Evolutionary conservation across 2,797 vertebrate genomes (phyloP), one percentile per base, ranked within the genome.

Genomic region (Coranthus polyacanthus): DNA sequence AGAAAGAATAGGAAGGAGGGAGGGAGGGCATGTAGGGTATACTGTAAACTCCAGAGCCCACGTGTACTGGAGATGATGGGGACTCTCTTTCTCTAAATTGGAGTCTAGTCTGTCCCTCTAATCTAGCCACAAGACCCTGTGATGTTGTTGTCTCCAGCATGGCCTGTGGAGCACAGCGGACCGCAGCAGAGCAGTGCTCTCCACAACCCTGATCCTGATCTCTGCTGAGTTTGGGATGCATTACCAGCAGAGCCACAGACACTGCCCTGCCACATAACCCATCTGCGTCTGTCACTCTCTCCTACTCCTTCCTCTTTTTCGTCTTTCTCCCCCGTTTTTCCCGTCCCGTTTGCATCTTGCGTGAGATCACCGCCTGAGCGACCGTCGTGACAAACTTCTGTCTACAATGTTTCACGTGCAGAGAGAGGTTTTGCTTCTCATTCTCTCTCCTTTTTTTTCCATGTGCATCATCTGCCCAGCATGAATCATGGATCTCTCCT

Each of bases 111-210:
- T 69, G 68, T 60, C 71, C 68, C 38, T 55, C 43, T 71, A 13
- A 54, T 68, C 47, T 47, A 65, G 59, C 71, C 73, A 17, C 55
- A 39, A 17, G n/a, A 65, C 57, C 50, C 22, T 61, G 68, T 7
- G 4, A 37, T 46, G 69, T 26, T 63, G 76, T 68, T 12, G 68
- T 86, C 89, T 92, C 91, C 89, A 88, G 87, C 83, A 68, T 77
- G 72, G 72, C 91, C 90, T 17, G 81, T 15, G 81, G 89, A 91
- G 81, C 90, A 88, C 88, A 74, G 75, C 18, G 89, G 91, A 90
- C 92, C 89, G 1, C 62, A 43, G 75, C 53, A 42, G 24, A 81
- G 79, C 54, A 1, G 2, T 20, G 68, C 72, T 60, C 72, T 81
- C 64, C 79, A 85, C 49, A 85, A 75, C 78, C 75, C 68, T 55